These are phyloP conservation scores for Dichetophora obliterata DNA, from an alignment of 2,888 invertebrate species.

Conservation along the genomic window DNA sequence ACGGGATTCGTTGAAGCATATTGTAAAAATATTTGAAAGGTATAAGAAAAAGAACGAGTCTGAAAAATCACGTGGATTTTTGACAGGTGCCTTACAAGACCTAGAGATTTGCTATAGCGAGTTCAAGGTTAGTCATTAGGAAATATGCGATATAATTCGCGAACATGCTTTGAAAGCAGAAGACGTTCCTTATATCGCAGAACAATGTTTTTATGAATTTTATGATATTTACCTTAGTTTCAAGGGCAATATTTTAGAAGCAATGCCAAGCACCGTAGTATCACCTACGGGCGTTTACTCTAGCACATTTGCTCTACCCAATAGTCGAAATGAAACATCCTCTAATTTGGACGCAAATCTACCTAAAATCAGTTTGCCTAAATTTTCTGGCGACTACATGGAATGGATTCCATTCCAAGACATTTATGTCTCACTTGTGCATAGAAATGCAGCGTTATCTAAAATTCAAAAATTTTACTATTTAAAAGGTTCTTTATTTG, in stretches of 20 bases:
- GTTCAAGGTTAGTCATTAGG: constrained; percentile 15
- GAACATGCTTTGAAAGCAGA: background rate
- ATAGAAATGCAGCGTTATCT: background rate
- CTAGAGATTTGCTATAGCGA: background rate
- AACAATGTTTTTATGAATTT: constrained; percentile 3
- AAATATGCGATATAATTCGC: background rate
- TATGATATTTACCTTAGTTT: background rate
- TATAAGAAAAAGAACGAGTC: background rate
- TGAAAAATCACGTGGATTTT: background rate
- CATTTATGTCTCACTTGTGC: background rate
- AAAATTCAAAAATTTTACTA: constrained; percentile 13
- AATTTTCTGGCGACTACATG: constrained; percentile 22
- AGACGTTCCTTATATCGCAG: background rate
- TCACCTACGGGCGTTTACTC: background rate
- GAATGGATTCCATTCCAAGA: background rate
- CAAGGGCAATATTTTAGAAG: background rate
- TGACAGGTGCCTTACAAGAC: background rate
- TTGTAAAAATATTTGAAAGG: background rate
- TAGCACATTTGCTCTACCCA: background rate
- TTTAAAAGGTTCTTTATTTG: background rate
- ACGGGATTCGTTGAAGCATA: background rate
- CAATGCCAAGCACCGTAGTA: background rate
- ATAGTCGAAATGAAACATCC: background rate
- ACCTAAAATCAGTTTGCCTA: constrained; percentile 30
- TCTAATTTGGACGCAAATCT: constrained; percentile 5